Evolutionary conservation across 2,888 invertebrate genomes (phyloP).

Genomic region (Leucania comma): DNA sequence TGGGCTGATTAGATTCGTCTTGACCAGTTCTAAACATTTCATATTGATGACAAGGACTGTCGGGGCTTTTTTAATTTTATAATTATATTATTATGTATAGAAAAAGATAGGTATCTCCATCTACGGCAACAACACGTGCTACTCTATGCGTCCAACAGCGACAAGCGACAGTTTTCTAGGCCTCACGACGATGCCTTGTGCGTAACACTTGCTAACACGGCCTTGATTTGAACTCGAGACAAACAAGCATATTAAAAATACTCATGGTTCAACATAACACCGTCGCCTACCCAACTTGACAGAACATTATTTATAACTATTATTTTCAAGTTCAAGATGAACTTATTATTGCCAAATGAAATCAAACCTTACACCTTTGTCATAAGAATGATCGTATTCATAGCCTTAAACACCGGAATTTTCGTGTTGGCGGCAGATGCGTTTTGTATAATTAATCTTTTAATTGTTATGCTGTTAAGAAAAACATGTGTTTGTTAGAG

Average conservation of each 20-base stretch:
- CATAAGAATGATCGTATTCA: slow-evolving; percentile 13
- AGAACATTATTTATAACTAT: slow-evolving; percentile 63
- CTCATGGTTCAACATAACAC: slow-evolving; percentile 12
- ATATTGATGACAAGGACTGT: too few relatives aligned
- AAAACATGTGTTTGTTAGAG: slow-evolving; percentile 37
- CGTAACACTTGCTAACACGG: neutral
- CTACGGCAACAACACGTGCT: neutral
- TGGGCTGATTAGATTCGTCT: too few relatives aligned
- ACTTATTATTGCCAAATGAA: slow-evolving; percentile 32
- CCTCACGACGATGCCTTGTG: neutral
- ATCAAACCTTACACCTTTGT: neutral
- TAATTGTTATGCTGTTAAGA: slow-evolving; percentile 43
- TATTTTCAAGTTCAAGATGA: slow-evolving; percentile 73
- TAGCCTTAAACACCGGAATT: slow-evolving; percentile 39
- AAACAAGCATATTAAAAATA: slow-evolving; percentile 7
- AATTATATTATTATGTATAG: too few relatives aligned
- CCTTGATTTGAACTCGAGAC: slow-evolving; percentile 7
- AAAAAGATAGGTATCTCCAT: neutral
- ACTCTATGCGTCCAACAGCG: neutral
- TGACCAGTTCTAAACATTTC: too few relatives aligned
- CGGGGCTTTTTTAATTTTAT: too few relatives aligned
- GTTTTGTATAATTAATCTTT: slow-evolving; percentile 58
- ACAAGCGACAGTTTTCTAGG: neutral
- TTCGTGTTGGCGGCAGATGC: slow-evolving; percentile 62
- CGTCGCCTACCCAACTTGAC: slow-evolving; percentile 48